Base-by-base conservation (phyloP, 2,797 vertebrate genomes). In the Phrynocephalus vlangalii region DNA sequence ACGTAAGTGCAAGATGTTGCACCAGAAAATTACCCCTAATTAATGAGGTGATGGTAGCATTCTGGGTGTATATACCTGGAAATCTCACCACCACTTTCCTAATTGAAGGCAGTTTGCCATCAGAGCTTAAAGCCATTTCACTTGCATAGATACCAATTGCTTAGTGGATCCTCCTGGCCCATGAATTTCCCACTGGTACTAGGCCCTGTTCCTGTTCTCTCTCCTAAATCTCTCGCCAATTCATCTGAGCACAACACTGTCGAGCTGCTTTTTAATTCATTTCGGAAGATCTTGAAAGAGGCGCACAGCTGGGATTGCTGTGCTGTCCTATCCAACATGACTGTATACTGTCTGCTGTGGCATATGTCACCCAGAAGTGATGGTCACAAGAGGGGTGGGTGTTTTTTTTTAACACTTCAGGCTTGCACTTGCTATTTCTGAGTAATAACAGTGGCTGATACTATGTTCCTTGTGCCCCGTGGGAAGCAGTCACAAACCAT, bases 401-500 rank as follows among this genome's bases (percentile, higher is more conserved):
- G n/a, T n/a, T n/a, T 16, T 44, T 38, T 76, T 44, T 22, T 6
- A 26, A 28, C 1, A 28, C 33, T 85, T 60, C 38, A 66, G 72
- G 26, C 16, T 5, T n/a, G 18, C 38, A 48, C 6, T 44, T 38
- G 10, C 48, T 28, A 52, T 82, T 83, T 52, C 78, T 30, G 10
- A 38, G 70, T 38, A 70, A 76, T 38, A 70, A 76, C 38, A 66
- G 11, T 73, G 89, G 76, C 5, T 8, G 28, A 84, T 56, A 56
- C 13, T 56, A 56, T 15, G 82, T 87, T 89, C 48, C 44, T 71
- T 70, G 15, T 44, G 38, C 81, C 33, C 24, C 56, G 28, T 67
- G 81, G 84, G 89, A 92, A 92, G 86, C 30, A 66, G 60, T 84
- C 68, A 44, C 38, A 85, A 80, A 76, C 67, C 73, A 24, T 48